A percentile compares a stretch with the other conserved stretches of the same genome.
Conservation (phyloP, 2,888 invertebrate genomes). For the Temnothorax unifasciatus region DNA sequence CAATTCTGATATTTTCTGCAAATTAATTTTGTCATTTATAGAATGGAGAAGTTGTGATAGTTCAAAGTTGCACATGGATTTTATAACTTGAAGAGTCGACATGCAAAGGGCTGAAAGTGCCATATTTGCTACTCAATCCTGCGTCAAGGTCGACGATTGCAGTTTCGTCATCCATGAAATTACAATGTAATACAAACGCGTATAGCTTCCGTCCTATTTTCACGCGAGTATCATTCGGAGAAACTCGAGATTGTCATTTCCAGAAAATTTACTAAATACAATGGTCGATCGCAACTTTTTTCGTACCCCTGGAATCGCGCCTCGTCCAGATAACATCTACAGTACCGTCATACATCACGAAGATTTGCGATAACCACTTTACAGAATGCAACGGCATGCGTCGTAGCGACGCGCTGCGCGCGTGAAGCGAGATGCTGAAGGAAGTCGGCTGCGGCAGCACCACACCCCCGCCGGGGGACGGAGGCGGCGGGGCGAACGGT, state of each 20-base stretch:
- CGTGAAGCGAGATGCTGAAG: constrained; percentile 88
- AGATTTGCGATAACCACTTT: background rate
- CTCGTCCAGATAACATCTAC: too few relatives aligned
- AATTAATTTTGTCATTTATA: background rate
- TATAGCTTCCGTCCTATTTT: background rate
- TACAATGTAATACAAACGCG: background rate
- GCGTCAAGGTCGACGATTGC: background rate
- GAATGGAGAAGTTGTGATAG: background rate
- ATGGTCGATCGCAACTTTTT: background rate
- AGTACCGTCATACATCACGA: background rate
- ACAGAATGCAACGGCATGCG: constrained; percentile 69
- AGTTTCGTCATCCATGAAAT: background rate
- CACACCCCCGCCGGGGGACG: constrained; percentile 87
- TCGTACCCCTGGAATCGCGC: background rate
- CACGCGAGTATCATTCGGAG: background rate
- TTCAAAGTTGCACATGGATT: too few relatives aligned
- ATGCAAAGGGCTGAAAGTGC: background rate
- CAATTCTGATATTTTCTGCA: background rate
- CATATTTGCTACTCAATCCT: background rate
- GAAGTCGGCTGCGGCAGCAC: constrained; percentile 87
- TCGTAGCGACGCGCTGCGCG: constrained; percentile 63
- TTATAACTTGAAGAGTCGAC: background rate
- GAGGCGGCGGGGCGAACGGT: constrained; percentile 85
- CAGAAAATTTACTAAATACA: background rate
- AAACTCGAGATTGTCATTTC: background rate